A percentile compares a stretch with the other conserved stretches of the same genome.
Conservation (phyloP, 2,113 vertebrate species). For the Chaetodon trifascialis region DNA sequence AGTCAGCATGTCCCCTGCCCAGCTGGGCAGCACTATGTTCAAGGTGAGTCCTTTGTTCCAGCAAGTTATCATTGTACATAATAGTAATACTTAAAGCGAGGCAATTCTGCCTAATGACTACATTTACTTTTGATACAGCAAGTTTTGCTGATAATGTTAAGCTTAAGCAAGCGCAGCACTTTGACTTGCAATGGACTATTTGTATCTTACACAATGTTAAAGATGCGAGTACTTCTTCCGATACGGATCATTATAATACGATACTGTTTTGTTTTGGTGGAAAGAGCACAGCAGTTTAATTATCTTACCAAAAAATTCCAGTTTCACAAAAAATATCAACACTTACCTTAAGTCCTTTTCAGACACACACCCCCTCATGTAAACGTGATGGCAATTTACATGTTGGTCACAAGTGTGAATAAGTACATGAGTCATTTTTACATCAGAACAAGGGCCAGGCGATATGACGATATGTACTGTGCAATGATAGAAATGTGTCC, state of each 20-base stretch:
- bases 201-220: background rate
- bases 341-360: too few species aligned
- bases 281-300: too few species aligned
- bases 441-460: too few species aligned
- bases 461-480: too few species aligned
- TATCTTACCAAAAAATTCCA: too few species aligned
- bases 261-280: too few species aligned
- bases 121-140: background rate
- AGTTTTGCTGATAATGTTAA: background rate
- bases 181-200: background rate
- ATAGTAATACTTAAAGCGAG: background rate
- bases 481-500: too few species aligned
- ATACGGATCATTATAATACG: background rate
- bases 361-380: too few species aligned
- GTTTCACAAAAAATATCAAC: too few species aligned
- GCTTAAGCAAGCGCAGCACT: background rate
- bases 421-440: too few species aligned
- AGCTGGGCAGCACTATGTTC: constrained; percentile 96
- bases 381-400: too few species aligned
- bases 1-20: constrained; percentile 98
- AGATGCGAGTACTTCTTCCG: background rate
- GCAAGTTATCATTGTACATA: background rate
- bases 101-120: background rate
- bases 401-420: too few species aligned
- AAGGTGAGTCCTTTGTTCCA: constrained; percentile 86